A percentile compares a stretch with the other conserved stretches of the same genome.
Evolutionary conservation across 2,888 invertebrate genomes (phyloP).

Genomic region (Agelastica alni): DNA sequence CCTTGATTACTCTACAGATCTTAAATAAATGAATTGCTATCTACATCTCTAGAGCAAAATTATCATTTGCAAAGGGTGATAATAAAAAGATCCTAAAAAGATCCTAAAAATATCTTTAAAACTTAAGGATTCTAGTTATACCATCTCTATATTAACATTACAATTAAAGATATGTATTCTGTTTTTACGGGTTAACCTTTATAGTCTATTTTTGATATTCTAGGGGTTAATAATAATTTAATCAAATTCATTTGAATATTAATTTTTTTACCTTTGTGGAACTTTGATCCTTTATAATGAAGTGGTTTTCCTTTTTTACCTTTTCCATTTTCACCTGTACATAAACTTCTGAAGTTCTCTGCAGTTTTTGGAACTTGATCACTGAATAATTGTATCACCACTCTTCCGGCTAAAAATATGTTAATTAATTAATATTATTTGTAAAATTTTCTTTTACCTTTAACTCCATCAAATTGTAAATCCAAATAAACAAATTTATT

Average conservation of each 20-base stretch:
- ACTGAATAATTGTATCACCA: constrained; percentile 84
- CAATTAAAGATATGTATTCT: not conserved
- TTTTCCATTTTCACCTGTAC: constrained; percentile 86
- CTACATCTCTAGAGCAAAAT: no score
- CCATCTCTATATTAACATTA: not conserved
- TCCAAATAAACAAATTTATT: constrained; percentile 66
- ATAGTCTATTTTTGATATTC: not conserved
- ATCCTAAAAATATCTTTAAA: no score
- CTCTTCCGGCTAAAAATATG: constrained; percentile 68
- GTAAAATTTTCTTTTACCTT: constrained; percentile 59
- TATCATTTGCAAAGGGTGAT: no score
- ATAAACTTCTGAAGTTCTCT: constrained; percentile 89
- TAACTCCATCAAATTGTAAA: constrained; percentile 68
- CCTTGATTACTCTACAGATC: no score
- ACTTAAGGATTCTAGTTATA: no score
- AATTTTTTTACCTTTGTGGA: constrained; percentile 70
- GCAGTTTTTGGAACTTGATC: constrained; percentile 84
- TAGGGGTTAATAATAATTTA: not conserved
- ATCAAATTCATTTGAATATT: not conserved
- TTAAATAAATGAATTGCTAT: no score
- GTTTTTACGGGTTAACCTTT: not conserved
- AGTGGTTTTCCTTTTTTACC: constrained; percentile 72
- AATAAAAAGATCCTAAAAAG: no score
- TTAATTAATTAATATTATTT: not conserved
- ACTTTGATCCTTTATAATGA: constrained; percentile 80